phyloP scores from a whole-genome alignment of 2,888 invertebrate genomes.

The Acleris sparsana region DNA sequence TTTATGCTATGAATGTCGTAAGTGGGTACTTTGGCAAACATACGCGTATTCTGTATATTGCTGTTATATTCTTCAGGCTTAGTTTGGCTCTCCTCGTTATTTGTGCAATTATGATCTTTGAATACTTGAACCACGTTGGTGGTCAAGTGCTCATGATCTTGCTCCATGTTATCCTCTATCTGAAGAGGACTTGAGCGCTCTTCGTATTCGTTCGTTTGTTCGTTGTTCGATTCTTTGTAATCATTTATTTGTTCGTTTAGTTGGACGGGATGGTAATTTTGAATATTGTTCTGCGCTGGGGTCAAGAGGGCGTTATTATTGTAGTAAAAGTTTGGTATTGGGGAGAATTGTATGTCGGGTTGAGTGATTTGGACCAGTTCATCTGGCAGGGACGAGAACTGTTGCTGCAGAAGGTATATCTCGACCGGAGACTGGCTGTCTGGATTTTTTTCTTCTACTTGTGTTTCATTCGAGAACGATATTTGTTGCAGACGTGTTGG shows the following conservation, averaged over 20 bases:
- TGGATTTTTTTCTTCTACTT: constrained; percentile 3
- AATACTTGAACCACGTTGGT: constrained; percentile 66
- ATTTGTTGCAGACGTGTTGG: constrained; percentile 37
- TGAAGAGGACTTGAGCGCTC: constrained; percentile 53
- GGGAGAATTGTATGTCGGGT: constrained; percentile 41
- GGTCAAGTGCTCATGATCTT: constrained; percentile 47
- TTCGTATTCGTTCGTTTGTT: constrained; percentile 21
- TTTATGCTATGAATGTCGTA: constrained; percentile 57
- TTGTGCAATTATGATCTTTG: constrained; percentile 68
- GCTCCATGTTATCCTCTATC: constrained; percentile 53
- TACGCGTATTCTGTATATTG: constrained; percentile 51
- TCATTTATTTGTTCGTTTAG: constrained; percentile 27
- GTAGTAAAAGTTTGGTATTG: constrained; percentile 45
- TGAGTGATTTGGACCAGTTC: constrained; percentile 46
- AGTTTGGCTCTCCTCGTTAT: constrained; percentile 47
- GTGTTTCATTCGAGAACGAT: constrained; percentile 25
- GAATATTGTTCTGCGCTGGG: constrained; percentile 51
- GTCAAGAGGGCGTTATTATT: constrained; percentile 44
- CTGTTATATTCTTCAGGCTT: constrained; percentile 47
- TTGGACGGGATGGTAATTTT: constrained; percentile 47
- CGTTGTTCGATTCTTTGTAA: constrained; percentile 25
- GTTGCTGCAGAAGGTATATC: constrained; percentile 63
- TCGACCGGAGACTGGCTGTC: constrained; percentile 51
- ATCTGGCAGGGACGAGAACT: constrained; percentile 49
- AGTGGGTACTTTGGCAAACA: constrained; percentile 52